Evolutionary conservation across 1,140 invertebrate genomes (phyloP), one percentile per base, ranked within the genome.

Genomic region (Bicyclus anynana): DNA sequence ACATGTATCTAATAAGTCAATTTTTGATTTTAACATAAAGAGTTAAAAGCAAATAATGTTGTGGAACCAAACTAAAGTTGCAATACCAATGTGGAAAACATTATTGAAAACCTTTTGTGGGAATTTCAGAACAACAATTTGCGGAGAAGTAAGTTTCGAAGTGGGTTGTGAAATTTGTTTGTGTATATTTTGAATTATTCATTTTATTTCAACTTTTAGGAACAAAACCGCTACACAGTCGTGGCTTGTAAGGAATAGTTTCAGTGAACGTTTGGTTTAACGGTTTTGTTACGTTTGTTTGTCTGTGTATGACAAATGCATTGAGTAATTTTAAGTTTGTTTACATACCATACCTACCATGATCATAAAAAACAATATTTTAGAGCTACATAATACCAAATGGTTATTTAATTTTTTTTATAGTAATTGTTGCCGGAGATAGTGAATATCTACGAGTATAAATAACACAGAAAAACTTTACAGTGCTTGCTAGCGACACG

Each of bases 121-220:
- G 27, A 54, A 27, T 60, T 47, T 18, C 26, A 60, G 54, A 60
- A 61, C 59, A 54, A 61, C 48, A 44, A 38, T 61, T 55, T 54
- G 20, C 21, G 14, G 51, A 55, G 38, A 40, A 54, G 33, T 49
- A 46, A 47, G 20, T 58, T 50, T 23, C 42, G 27, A 61, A 61
- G 59, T 61, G 18, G 53, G 53, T 51, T 29, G 21, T 23, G 47
- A 55, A 61, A 61, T 53, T 61, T 48, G 49, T 51, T 55, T 42
- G 38, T 49, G 10, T 53, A 18, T 53, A 46, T 23, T 55, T 51
- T 54, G 59, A 54, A 60, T 60, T 60, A 60, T 60, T 60, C 58
- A 60, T 60, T 53, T 60, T 53, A 53, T 53, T 60, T 56, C 9
- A 60, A 54, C 56, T 52, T 52, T 29, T 18, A 54, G 17, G 7